A percentile compares a stretch with the other conserved stretches of the same genome.
phyloP scores from a whole-genome alignment of 2,797 vertebrate species.

The Gallinago solitaria region DNA sequence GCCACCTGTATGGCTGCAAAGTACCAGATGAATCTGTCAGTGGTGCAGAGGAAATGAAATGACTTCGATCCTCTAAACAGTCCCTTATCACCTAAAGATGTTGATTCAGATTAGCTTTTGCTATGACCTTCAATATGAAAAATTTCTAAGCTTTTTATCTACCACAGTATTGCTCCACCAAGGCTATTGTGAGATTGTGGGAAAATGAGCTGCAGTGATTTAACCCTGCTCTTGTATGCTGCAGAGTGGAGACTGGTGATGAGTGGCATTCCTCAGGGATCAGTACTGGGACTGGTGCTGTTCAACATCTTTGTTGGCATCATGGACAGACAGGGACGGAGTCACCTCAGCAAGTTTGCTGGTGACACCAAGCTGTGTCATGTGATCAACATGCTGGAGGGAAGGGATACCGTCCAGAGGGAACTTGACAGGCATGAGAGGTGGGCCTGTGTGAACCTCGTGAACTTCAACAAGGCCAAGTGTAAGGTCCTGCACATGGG shows the following conservation, averaged over 20 bases:
- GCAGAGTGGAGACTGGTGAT: neutral
- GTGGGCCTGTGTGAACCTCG: neutral
- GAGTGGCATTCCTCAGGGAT: neutral
- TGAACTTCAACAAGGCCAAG: neutral
- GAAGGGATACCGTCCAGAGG: neutral
- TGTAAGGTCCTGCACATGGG: neutral
- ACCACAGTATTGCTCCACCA: neutral
- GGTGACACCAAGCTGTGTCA: neutral
- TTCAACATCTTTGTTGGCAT: neutral
- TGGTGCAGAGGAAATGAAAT: slow-evolving; percentile 42
- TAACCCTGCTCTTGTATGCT: neutral
- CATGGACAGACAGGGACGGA: neutral
- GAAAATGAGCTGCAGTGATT: neutral
- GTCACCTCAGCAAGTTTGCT: neutral
- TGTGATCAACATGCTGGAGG: neutral
- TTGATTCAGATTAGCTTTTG: slow-evolving; percentile 43
- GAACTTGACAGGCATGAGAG: neutral
- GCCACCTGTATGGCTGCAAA: slow-evolving; percentile 6
- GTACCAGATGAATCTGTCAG: neutral
- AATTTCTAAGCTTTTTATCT: neutral
- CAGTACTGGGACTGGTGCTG: neutral
- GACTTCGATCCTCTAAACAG: neutral
- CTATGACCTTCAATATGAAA: neutral
- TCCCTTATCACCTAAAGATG: slow-evolving; percentile 9
- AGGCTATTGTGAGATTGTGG: neutral